Percentiles rank a stretch among this genome's conserved stretches.
Conservation (phyloP, 2,113 vertebrate species). For the Bufo gargarizans region DNA sequence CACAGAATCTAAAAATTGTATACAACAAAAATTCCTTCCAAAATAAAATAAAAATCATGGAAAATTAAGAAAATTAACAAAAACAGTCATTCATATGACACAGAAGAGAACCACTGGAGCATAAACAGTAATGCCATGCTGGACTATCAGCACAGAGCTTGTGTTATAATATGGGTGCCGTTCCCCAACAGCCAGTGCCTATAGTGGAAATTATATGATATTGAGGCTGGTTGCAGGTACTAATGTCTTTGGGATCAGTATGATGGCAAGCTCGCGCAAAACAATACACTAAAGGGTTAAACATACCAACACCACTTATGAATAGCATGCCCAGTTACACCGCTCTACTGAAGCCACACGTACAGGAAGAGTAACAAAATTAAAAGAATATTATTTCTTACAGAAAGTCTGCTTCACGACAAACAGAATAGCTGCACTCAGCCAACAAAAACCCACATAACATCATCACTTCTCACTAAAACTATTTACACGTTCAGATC, state of each 20-base stretch:
- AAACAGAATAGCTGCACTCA: background rate
- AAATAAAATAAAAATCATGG: background rate
- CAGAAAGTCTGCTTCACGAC: background rate
- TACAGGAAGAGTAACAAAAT: background rate
- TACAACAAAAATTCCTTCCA: background rate
- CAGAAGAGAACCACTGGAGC: background rate
- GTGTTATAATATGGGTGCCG: background rate
- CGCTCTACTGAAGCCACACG: background rate
- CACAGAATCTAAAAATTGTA: slow-evolving; percentile 24
- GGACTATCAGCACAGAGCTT: background rate
- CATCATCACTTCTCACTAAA: background rate
- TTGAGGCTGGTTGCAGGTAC: background rate
- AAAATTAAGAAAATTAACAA: slow-evolving; percentile 3
- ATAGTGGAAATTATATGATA: too few relatives aligned
- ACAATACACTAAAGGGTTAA: background rate
- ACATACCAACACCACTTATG: background rate
- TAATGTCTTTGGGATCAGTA: background rate
- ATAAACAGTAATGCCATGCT: background rate
- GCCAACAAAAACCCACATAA: background rate
- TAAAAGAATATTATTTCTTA: background rate
- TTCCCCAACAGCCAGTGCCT: background rate
- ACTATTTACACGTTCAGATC: slow-evolving; percentile 14
- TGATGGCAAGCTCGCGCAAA: background rate
- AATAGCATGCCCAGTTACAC: background rate
- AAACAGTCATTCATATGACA: background rate